Percentiles rank a stretch among this genome's conserved stretches.
These are phyloP conservation scores for Thecocarcelia acutangulata DNA, from an alignment of 2,888 invertebrate genomes.

Conservation along the genomic window DNA sequence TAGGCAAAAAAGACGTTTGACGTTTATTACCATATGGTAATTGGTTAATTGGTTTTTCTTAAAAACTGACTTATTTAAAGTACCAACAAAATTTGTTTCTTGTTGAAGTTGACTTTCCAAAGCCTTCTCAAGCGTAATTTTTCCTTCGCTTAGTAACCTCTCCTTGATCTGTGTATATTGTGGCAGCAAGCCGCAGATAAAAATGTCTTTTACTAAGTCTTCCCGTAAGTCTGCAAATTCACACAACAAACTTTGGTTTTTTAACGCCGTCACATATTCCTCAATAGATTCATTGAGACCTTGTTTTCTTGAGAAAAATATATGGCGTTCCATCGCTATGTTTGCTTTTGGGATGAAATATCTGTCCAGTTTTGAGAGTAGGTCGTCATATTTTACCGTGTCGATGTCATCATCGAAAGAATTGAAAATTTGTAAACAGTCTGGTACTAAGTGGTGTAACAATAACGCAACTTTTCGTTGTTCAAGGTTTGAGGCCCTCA, in stretches of 20 bases:
- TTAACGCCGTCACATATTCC: slow-evolving; percentile 14
- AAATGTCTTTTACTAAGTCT: slow-evolving; percentile 13
- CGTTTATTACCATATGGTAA: no score
- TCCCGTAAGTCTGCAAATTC: slow-evolving; percentile 20
- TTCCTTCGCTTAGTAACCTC: slow-evolving; percentile 15
- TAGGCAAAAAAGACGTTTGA: no score
- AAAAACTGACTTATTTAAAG: slow-evolving; percentile 3
- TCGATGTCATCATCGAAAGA: slow-evolving; percentile 66
- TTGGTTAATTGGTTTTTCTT: not conserved
- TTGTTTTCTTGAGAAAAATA: slow-evolving; percentile 48
- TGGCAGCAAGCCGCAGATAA: slow-evolving; percentile 9
- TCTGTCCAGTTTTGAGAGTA: slow-evolving; percentile 40
- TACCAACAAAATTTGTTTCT: slow-evolving; percentile 19
- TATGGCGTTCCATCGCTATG: no score
- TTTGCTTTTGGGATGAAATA: slow-evolving; percentile 68
- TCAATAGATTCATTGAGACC: slow-evolving; percentile 15
- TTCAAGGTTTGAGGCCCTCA: slow-evolving; percentile 63
- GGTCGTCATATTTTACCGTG: slow-evolving; percentile 39
- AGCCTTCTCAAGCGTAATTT: slow-evolving; percentile 12
- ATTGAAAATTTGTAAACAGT: slow-evolving; percentile 60
- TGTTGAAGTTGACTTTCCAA: slow-evolving; percentile 16
- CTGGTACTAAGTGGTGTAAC: slow-evolving; percentile 50
- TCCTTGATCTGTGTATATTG: not conserved
- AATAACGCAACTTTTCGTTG: slow-evolving; percentile 21
- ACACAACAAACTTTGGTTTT: slow-evolving; percentile 26